Evolutionary conservation across 2,113 vertebrate species (phyloP).

Genomic region (Machaerirhynchus nigripectus): DNA sequence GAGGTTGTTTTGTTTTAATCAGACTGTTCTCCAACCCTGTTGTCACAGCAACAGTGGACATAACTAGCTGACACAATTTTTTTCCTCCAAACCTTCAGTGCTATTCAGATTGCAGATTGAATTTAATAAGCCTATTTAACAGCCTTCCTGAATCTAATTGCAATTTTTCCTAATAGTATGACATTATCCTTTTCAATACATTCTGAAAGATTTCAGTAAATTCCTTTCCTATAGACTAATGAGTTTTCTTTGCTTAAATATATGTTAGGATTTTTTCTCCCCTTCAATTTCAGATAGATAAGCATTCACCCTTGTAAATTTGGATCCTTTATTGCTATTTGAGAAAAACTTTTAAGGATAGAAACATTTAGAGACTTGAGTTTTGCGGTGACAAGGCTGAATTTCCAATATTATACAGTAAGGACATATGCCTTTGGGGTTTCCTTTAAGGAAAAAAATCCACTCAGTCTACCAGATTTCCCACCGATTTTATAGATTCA

Average conservation of each 20-base stretch:
- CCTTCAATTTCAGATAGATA: background rate
- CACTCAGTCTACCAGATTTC: background rate
- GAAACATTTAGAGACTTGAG: background rate
- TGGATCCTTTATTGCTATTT: background rate
- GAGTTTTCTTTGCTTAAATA: background rate
- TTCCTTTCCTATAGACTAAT: background rate
- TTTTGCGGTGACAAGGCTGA: background rate
- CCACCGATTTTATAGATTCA: background rate
- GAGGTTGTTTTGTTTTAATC: constrained; percentile 14
- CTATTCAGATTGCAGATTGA: constrained; percentile 15
- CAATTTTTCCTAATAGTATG: background rate
- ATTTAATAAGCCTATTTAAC: constrained; percentile 54
- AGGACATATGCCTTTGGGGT: background rate
- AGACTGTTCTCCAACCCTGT: constrained; percentile 42
- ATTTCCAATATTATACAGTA: background rate
- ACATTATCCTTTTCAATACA: background rate
- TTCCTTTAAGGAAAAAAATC: background rate
- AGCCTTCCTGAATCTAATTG: constrained; percentile 5
- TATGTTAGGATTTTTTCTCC: background rate
- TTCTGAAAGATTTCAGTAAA: background rate
- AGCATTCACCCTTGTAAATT: background rate
- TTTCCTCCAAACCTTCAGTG: background rate
- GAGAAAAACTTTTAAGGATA: background rate
- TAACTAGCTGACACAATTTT: constrained; percentile 20
- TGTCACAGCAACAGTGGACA: constrained; percentile 67